Evolutionary conservation across 1,140 invertebrate genomes (phyloP), one percentile per base, ranked within the genome.

Genomic region (Pemphigus obesinymphae): DNA sequence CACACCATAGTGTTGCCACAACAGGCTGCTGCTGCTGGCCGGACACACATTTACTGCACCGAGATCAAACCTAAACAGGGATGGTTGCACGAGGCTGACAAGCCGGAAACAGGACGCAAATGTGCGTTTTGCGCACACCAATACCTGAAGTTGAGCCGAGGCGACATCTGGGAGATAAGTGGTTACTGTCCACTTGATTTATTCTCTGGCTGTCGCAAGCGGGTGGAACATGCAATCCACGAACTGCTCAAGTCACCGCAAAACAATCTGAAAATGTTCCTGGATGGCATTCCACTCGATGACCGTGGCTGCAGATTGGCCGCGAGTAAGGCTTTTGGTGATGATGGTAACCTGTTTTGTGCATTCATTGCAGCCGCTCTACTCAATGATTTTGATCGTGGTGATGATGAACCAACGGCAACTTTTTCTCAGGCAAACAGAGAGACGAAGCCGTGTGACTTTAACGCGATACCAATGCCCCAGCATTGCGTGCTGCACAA

Each of bases 41-140:
- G 15, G 15, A 31, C 20, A 23, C 17, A 34, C 34, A 63, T 66
- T 5, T 82, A 53, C n/a, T 66, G 82, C 10, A 34, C 40, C 5
- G 82, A 82, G 48, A 82, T 82, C 20, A 82, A 82, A 55, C 82
- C 82, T 2, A 82, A 82, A 55, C 82, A 80, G 50, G 82, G 70
- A 4, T 82, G 82, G 82, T 34, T 53, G 6, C 58, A 61, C 29
- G 34, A 43, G 34, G 23, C 29, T 0, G 72, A 82, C 45, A 6
- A 17, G 26, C 0, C 31, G 13, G 2, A 6, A 17, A 20, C 0
- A 20, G 13, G 2, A 2, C 34, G 13, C 15, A 53, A 20, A 23
- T 82, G 82, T 34, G 20, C 53, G 20, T 82, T 78, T 37, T 82
- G 82, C 50, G 58, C 66, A 5, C 58, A 80, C 66, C 82, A 82